Conservation (phyloP, 2,113 vertebrate species). For the Beaufortia kweichowensis region DNA sequence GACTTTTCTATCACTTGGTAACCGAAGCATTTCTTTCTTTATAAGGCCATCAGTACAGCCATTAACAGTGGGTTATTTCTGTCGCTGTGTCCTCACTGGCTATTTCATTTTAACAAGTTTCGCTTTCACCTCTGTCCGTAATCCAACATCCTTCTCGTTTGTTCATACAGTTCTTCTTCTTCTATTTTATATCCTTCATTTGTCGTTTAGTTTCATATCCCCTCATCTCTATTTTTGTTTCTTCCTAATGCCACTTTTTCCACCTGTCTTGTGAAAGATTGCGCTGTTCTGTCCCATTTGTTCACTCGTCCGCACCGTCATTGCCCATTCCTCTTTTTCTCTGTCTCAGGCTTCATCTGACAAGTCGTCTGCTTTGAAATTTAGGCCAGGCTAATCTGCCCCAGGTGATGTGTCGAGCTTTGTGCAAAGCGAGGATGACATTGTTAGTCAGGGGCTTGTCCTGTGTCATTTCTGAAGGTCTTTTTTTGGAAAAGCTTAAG, state of each 20-base stretch:
- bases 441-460: slow-evolving; percentile 34
- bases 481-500: slow-evolving; percentile 6
- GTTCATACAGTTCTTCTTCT: not conserved
- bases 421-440: slow-evolving; percentile 51
- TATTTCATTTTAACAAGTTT: not conserved
- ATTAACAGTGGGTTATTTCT: slow-evolving; percentile 13
- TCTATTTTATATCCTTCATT: not conserved
- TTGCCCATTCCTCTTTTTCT: slow-evolving; percentile 6
- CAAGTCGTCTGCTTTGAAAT: slow-evolving; percentile 61
- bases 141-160: not conserved
- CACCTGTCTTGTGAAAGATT: slow-evolving; percentile 23
- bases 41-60: not conserved
- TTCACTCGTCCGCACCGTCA: slow-evolving; percentile 51
- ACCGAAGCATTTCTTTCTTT: slow-evolving; percentile 2
- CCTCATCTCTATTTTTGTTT: slow-evolving; percentile 1
- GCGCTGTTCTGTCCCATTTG: slow-evolving; percentile 49
- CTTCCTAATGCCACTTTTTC: slow-evolving; percentile 15
- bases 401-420: slow-evolving; percentile 57
- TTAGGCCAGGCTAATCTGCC: slow-evolving; percentile 63
- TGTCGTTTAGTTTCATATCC: slow-evolving; percentile 3
- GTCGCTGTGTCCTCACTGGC: not conserved
- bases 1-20: slow-evolving; percentile 28
- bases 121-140: not conserved
- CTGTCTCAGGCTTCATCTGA: slow-evolving; percentile 59
- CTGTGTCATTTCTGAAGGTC: slow-evolving; percentile 36